Evolutionary conservation across 2,113 vertebrate species (phyloP).

Genomic region (Talpa occidentalis): DNA sequence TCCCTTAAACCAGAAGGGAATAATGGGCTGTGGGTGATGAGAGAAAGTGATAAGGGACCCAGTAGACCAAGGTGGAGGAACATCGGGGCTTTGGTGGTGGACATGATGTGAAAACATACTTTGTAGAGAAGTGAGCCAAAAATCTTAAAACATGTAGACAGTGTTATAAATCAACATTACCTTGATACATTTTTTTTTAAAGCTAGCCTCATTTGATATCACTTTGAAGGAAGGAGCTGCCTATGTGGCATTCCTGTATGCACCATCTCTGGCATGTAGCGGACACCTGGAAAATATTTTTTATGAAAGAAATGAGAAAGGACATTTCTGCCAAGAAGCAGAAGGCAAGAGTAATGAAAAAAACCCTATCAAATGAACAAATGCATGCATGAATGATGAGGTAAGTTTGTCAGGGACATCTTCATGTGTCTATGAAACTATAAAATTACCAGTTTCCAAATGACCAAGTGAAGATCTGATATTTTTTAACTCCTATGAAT

Average conservation of each 20-base stretch:
- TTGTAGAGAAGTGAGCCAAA: too few relatives aligned
- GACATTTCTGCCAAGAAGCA: neutral
- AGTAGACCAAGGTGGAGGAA: too few relatives aligned
- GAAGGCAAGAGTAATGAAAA: slow-evolving; percentile 17
- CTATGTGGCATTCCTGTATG: neutral
- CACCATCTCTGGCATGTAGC: neutral
- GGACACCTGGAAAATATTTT: neutral
- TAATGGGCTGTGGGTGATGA: too few relatives aligned
- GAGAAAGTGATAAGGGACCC: too few relatives aligned
- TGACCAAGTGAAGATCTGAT: slow-evolving; percentile 38
- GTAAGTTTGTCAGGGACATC: slow-evolving; percentile 14
- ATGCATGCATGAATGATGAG: neutral
- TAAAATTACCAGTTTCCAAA: slow-evolving; percentile 44
- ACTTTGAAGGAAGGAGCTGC: neutral
- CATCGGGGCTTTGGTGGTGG: too few relatives aligned
- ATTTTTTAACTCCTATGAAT: neutral
- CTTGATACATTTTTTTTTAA: too few relatives aligned
- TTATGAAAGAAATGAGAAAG: neutral
- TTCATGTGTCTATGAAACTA: neutral
- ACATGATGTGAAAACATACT: too few relatives aligned
- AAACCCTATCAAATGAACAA: slow-evolving; percentile 49
- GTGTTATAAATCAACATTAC: too few relatives aligned
- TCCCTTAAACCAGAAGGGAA: too few relatives aligned
- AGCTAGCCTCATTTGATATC: neutral
- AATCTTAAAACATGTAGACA: too few relatives aligned